These are phyloP conservation scores for Polydrusus pterygomalis DNA, from an alignment of 2,888 invertebrate genomes.

Conservation along the genomic window DNA sequence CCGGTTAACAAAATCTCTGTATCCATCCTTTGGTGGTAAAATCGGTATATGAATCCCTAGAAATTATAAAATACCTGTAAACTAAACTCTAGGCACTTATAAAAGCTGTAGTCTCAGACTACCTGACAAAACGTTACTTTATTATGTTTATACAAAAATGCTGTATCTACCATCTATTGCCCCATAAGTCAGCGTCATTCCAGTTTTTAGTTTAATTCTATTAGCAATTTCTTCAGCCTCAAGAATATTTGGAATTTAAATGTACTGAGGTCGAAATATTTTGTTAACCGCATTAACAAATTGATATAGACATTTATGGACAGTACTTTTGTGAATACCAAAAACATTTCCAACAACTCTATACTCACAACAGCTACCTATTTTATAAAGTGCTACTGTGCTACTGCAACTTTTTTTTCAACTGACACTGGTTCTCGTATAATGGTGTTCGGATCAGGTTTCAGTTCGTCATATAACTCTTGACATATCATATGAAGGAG, in stretches of 20 bases:
- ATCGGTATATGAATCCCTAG: too few relatives aligned
- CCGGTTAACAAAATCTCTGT: too few relatives aligned
- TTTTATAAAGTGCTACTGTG: slow-evolving; percentile 10
- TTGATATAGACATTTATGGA: slow-evolving; percentile 6
- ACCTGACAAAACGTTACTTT: too few relatives aligned
- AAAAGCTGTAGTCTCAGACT: too few relatives aligned
- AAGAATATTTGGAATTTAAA: slow-evolving; percentile 1
- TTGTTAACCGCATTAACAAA: slow-evolving; percentile 11
- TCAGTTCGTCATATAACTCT: too few relatives aligned
- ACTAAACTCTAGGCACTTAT: too few relatives aligned
- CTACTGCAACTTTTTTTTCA: slow-evolving; percentile 11
- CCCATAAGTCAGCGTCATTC: slow-evolving; percentile 4
- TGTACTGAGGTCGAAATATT: slow-evolving; percentile 9
- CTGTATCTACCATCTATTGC: not conserved
- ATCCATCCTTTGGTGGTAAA: too few relatives aligned
- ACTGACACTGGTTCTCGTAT: slow-evolving; percentile 4
- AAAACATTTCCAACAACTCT: slow-evolving; percentile 7
- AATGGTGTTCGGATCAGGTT: too few relatives aligned
- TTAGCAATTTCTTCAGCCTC: slow-evolving; percentile 13
- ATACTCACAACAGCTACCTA: slow-evolving; percentile 4
- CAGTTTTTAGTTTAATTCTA: slow-evolving; percentile 15
- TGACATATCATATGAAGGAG: slow-evolving; percentile 15
- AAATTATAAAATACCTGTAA: too few relatives aligned
- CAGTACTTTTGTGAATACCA: slow-evolving; percentile 2
- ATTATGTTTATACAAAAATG: too few relatives aligned